These are phyloP conservation scores for Platichthys flesus DNA, from an alignment of 2,113 vertebrate species.

Conservation along the genomic window DNA sequence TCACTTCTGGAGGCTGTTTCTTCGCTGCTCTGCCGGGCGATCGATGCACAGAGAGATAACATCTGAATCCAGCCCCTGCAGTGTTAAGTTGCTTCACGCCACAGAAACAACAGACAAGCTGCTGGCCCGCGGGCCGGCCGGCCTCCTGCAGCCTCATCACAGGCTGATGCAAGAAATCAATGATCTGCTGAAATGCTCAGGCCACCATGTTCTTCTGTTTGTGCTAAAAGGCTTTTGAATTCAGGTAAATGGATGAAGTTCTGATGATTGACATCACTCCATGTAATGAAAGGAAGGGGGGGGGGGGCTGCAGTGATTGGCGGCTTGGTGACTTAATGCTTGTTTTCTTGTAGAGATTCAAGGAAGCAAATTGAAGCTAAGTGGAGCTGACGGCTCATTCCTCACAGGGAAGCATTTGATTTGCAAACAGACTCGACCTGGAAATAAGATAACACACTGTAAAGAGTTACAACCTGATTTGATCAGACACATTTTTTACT, in stretches of 20 bases:
- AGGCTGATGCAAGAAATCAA: not conserved
- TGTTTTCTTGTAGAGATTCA: constrained; percentile 47
- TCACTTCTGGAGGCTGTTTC: not conserved
- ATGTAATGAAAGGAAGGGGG: constrained; percentile 15
- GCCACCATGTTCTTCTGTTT: no score
- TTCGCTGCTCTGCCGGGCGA: constrained; percentile 7
- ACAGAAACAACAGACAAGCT: constrained; percentile 43
- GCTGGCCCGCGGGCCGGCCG: constrained; percentile 4
- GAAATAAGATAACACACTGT: constrained; percentile 18
- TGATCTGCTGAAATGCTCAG: no score
- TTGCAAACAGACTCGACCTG: constrained; percentile 53
- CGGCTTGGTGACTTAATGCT: constrained; percentile 29
- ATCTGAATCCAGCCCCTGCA: constrained; percentile 40
- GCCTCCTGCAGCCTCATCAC: no score
- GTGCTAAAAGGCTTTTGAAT: not conserved
- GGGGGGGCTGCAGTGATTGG: not conserved
- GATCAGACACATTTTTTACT: constrained; percentile 15
- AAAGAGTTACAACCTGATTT: constrained; percentile 27
- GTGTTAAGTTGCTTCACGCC: constrained; percentile 33
- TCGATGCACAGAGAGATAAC: constrained; percentile 48
- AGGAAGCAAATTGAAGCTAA: constrained; percentile 51
- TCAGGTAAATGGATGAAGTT: constrained; percentile 17
- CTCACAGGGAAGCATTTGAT: constrained; percentile 60
- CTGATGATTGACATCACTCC: not conserved
- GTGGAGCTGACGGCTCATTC: constrained; percentile 46